These are phyloP conservation scores for Sander lucioperca DNA, from an alignment of 2,113 vertebrate species.

Conservation along the genomic window DNA sequence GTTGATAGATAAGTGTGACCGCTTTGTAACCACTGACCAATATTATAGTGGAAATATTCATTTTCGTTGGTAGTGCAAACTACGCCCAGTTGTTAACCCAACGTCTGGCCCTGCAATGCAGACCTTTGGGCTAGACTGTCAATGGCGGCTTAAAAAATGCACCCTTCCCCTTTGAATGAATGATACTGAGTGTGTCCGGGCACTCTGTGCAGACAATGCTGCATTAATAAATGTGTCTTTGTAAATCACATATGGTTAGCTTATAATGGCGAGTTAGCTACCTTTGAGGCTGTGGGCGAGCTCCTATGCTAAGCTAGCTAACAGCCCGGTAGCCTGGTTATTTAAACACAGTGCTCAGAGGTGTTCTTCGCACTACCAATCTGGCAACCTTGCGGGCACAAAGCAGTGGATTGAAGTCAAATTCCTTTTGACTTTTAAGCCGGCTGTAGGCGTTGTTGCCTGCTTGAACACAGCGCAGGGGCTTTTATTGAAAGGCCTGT, in stretches of 20 bases:
- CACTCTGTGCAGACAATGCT: not conserved
- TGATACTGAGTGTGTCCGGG: not conserved
- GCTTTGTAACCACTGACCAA: not conserved
- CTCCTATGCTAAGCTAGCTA: constrained; percentile 64
- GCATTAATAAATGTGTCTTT: not conserved
- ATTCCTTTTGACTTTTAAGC: constrained; percentile 30
- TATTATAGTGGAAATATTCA: not conserved
- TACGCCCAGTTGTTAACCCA: constrained; percentile 78
- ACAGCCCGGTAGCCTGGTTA: constrained; percentile 40
- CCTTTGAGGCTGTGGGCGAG: constrained; percentile 12
- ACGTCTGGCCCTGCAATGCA: constrained; percentile 81
- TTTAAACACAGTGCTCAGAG: constrained; percentile 29
- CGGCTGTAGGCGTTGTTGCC: not conserved
- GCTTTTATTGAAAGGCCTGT: constrained; percentile 12
- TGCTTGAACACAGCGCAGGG: not conserved
- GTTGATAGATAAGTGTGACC: accelerated
- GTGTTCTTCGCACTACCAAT: constrained; percentile 31
- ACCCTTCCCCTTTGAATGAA: constrained; percentile 58
- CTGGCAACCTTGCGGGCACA: constrained; percentile 40
- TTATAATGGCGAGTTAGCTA: not conserved
- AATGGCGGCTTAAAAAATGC: constrained; percentile 68
- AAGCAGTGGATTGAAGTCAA: constrained; percentile 26
- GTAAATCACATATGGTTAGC: not conserved
- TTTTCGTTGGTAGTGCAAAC: constrained; percentile 65
- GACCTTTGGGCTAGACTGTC: constrained; percentile 71